Percentiles rank a stretch among this genome's conserved stretches.
phyloP scores from a whole-genome alignment of 2,113 vertebrate species.

The Prolemur simus region DNA sequence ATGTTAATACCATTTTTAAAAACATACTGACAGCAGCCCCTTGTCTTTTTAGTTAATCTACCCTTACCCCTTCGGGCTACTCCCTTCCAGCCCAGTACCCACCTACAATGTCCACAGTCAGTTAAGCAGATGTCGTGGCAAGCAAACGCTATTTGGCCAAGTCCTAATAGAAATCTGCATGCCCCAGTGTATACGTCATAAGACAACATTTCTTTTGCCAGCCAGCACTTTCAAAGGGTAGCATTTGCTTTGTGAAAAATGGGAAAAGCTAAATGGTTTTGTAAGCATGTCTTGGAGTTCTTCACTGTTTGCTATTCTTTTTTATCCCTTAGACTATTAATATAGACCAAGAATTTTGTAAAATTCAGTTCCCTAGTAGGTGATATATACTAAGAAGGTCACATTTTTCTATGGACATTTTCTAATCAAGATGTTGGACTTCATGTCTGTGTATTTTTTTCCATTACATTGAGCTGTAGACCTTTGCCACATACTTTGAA shows the following conservation, averaged over 20 bases:
- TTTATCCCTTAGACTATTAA: neutral
- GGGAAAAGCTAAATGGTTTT: slow-evolving; percentile 8
- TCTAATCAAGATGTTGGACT: neutral
- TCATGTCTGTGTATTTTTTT: neutral
- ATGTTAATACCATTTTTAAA: neutral
- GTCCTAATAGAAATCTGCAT: neutral
- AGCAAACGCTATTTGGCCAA: neutral
- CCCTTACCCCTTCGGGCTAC: neutral
- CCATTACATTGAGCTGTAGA: neutral
- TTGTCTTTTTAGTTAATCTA: neutral
- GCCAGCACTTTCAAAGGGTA: neutral
- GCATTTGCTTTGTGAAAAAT: slow-evolving; percentile 34
- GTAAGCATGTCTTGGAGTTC: slow-evolving; percentile 8
- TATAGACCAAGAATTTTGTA: neutral
- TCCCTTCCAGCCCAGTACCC: neutral
- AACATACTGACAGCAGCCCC: neutral
- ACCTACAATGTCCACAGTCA: neutral
- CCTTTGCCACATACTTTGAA: neutral
- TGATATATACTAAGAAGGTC: neutral
- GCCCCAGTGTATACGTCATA: neutral
- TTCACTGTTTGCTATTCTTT: neutral
- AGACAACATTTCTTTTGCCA: slow-evolving; percentile 21
- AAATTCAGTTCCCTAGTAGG: neutral
- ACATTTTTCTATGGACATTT: neutral
- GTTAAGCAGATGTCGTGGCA: neutral